Evolutionary conservation across 2,888 invertebrate species (phyloP).

Genomic region (Drosophila anceps): DNA sequence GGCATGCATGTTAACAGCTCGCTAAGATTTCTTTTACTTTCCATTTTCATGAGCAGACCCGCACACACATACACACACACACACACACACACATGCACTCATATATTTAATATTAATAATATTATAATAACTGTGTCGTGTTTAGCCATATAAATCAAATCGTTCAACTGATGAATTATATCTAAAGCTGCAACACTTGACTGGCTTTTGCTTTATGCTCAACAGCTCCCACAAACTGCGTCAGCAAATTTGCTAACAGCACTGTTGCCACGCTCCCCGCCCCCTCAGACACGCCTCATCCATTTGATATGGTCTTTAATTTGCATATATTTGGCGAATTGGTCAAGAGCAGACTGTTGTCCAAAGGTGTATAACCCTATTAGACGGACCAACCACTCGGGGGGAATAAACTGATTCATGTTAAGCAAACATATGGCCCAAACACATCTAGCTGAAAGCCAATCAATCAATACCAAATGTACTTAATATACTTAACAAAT

Average conservation of each 20-base stretch:
- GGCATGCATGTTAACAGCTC: conserved; percentile 77
- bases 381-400: conserved; percentile 6
- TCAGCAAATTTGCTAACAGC: conserved; percentile 21
- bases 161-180: conserved; percentile 80
- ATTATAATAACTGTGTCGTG: conserved; percentile 63
- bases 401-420: conserved; percentile 13
- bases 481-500: conserved; percentile 1
- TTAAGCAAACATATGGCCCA: conserved; percentile 11
- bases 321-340: conserved; percentile 66
- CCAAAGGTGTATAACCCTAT: conserved; percentile 38
- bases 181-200: conserved; percentile 76
- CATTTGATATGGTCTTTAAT: conserved; percentile 32
- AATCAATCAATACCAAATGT: conserved; percentile 13
- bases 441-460: background rate
- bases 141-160: conserved; percentile 80
- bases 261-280: background rate
- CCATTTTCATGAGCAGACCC: conserved; percentile 71
- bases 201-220: conserved; percentile 53
- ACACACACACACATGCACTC: conserved; percentile 53
- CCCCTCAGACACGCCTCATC: background rate
- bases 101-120: conserved; percentile 37
- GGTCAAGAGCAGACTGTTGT: conserved; percentile 32
- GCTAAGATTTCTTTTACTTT: conserved; percentile 79
- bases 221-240: conserved; percentile 24
- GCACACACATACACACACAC: conserved; percentile 42